Base-by-base conservation (phyloP, 2,888 invertebrate species). In the Pseudolycoriella hygida region DNA sequence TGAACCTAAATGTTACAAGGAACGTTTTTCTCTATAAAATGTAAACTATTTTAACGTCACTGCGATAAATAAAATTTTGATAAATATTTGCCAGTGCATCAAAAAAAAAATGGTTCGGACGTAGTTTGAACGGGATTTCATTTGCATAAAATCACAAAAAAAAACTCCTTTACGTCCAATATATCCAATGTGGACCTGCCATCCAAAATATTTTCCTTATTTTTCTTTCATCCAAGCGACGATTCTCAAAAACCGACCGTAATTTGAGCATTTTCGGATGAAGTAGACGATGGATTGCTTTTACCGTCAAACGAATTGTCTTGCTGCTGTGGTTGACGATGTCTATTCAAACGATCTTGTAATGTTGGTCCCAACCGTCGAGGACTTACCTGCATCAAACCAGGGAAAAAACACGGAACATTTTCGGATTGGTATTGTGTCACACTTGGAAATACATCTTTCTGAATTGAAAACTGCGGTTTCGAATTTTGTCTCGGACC, bases 401-500 rank as follows among this genome's bases (percentile, higher is more conserved):
- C 15, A 14, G 6, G 30, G 6, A 14, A 3, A 14, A 34, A 34
- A 5, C 11, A 14, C 34, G 12, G 34, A 8, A 5, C 5, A 34
- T 5, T 12, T 10, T 34, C n/a, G 4, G 12, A 12, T 12, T 34
- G 34, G 12, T 34, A 14, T 34, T 34, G 34, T 5, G 46, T 43
- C 15, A 40, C 40, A n/a, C 32, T 34, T 41, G 44, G 8, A 20
- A 17, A 14, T n/a, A 19, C 6, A 3, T 50, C 48, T 40, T 47
- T 40, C 32, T 50, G 50, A 37, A 51, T 45, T 10, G 45, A 43
- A 37, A 52, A 52, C 43, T 49, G 50, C 31, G 50, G 44, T 18
- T 52, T 19, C 17, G 17, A 5, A 37, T 32, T 58, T 49, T 65
- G 65, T 17, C 65, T 57, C 38, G 64, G 64, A 12, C 66, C 65